A percentile compares a stretch with the other conserved stretches of the same genome.
phyloP scores from a whole-genome alignment of 2,113 vertebrate genomes.

The Ochotona princeps region DNA sequence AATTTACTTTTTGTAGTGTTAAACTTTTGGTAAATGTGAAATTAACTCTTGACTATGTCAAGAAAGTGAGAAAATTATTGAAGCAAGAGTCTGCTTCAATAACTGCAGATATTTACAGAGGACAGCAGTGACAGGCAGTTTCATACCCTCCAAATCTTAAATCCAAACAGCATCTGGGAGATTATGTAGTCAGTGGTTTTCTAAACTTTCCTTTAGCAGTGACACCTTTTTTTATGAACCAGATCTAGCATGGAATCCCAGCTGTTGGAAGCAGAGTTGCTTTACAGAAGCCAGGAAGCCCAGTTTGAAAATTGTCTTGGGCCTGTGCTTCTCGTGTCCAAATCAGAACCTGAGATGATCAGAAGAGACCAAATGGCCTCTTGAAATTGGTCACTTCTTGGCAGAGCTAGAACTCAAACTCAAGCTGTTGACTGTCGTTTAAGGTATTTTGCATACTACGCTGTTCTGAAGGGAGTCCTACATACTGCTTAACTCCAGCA shows the following conservation, averaged over 20 bases:
- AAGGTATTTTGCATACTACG: neutral
- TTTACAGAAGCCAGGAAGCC: neutral
- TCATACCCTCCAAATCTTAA: neutral
- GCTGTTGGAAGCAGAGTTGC: neutral
- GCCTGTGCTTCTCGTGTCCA: neutral
- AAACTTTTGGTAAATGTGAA: neutral
- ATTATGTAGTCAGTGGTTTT: neutral
- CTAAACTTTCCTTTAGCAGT: neutral
- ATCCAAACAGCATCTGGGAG: neutral
- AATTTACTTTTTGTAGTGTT: neutral
- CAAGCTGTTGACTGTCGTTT: neutral
- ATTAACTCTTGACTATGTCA: neutral
- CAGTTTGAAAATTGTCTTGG: neutral
- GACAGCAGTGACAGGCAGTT: neutral
- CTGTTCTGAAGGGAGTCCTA: neutral
- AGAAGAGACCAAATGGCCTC: neutral
- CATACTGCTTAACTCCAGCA: too few relatives aligned
- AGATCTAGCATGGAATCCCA: neutral
- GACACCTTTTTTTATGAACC: neutral
- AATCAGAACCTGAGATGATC: neutral
- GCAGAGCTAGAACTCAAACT: neutral
- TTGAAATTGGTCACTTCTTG: neutral
- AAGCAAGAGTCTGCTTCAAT: constrained; percentile 1
- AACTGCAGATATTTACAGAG: neutral
- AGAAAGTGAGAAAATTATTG: neutral